phyloP scores from a whole-genome alignment of 1,140 invertebrate species.

The Drosophila punjabiensis region DNA sequence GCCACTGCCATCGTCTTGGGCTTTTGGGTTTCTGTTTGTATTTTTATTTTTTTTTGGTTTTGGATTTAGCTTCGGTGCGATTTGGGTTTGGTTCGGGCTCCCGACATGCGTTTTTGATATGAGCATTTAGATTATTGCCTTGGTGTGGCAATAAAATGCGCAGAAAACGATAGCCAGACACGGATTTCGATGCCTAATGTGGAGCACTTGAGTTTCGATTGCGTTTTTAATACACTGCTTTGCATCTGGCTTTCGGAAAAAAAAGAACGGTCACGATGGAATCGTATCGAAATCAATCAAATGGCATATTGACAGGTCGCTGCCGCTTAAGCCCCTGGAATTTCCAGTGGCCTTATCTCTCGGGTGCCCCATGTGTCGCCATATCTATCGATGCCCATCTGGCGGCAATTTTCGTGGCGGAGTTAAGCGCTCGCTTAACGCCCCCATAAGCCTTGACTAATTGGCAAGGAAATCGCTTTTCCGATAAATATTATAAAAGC shows the following conservation, averaged over 20 bases:
- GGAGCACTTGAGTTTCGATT: constrained; percentile 43
- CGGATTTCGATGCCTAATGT: constrained; percentile 44
- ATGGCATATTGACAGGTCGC: constrained; percentile 71
- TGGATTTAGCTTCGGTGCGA: constrained; percentile 4
- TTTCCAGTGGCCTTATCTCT: constrained; percentile 59
- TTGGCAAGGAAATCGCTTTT: constrained; percentile 70
- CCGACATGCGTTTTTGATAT: constrained; percentile 71
- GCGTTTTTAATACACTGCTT: constrained; percentile 21
- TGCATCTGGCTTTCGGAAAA: constrained; percentile 29
- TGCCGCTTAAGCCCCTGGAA: constrained; percentile 49
- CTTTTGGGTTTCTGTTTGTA: not conserved
- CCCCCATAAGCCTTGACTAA: constrained; percentile 76
- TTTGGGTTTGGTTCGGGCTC: constrained; percentile 25
- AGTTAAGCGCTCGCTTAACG: constrained; percentile 61
- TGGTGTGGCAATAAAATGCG: constrained; percentile 57
- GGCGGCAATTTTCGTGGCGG: constrained; percentile 54
- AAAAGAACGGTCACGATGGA: constrained; percentile 12
- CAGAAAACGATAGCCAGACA: constrained; percentile 55
- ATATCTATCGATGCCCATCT: constrained; percentile 66
- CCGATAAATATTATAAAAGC: constrained; percentile 52
- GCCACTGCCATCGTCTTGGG: constrained; percentile 51
- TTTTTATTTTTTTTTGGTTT: constrained; percentile 14
- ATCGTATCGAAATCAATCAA: constrained; percentile 66
- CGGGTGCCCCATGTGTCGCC: constrained; percentile 34
- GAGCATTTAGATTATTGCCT: constrained; percentile 70